Base-by-base conservation (phyloP, 2,888 invertebrate species). In the Eugnorisma glareosa region DNA sequence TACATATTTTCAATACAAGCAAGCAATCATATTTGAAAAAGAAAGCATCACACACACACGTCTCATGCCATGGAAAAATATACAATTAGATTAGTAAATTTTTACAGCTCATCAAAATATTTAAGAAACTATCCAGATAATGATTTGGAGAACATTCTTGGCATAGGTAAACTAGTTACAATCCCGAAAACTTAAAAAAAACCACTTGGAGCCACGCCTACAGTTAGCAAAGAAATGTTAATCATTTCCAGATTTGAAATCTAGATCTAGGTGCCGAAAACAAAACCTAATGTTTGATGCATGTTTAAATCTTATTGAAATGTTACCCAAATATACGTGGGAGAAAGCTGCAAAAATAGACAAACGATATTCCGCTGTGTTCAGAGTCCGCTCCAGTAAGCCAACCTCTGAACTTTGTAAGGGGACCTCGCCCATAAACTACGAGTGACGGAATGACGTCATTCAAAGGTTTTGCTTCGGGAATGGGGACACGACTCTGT, bases 351-450 rank as follows among this genome's bases (percentile, higher is more conserved):
- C 43, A 59, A 57, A 35, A 61, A 57, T 64, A 64, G 31, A 66
- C 10, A 4, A 18, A 57, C 4, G 28, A 43, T 40, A 28, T 54
- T 28, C 15, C 18, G 18, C 45, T 67, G 43, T 64, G 37, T 28
- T 48, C 37, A 57, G 15, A 37, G 18, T 21, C 8, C 35, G 48
- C 78, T 73, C 48, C 69, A 67, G 28, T 67, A 31, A 67, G 51
- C 40, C 63, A n/a, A 67, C 67, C 83, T 73, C 43, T 70, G 79
- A 73, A 59, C 83, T 78, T 64, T 78, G 48, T 43, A 61, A 51
- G 63, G 43, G n/a, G 15, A 64, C 35, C 40, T 74, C 35, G 28
- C 74, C 75, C 31, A 59, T 71, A 68, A 63, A 67, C 63, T 63
- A 57, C 40, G 69, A 82, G 54, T 63, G 51, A 63, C 48, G 67